These are phyloP conservation scores for Druceiella hillmani DNA, from an alignment of 2,888 invertebrate genomes.

Conservation along the genomic window DNA sequence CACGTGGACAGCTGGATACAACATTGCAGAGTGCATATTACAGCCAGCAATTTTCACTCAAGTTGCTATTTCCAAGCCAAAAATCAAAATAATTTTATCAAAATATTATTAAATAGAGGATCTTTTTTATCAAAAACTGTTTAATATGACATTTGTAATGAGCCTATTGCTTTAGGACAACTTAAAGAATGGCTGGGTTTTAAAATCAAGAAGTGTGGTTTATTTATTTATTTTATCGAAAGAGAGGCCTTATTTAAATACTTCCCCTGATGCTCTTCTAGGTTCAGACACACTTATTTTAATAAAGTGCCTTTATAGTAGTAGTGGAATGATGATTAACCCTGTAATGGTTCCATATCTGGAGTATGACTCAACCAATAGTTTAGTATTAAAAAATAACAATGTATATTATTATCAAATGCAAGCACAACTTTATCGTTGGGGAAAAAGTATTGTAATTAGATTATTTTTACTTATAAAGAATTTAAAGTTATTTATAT, in stretches of 20 bases:
- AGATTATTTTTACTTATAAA: constrained; percentile 8
- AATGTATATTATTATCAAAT: constrained; percentile 10
- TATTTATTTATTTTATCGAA: constrained; percentile 2
- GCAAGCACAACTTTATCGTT: constrained; percentile 10
- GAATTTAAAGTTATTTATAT: constrained; percentile 3
- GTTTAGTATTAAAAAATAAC: constrained; percentile 6
- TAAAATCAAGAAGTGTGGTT: constrained; percentile 8
- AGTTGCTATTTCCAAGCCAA: constrained; percentile 1
- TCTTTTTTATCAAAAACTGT: too few relatives aligned
- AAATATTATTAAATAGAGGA: too few relatives aligned
- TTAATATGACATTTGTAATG: constrained; percentile 3
- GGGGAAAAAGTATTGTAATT: too few relatives aligned
- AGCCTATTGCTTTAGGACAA: constrained; percentile 8
- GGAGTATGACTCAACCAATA: too few relatives aligned
- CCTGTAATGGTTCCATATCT: background rate
- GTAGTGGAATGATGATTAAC: constrained; percentile 2
- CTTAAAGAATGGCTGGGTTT: too few relatives aligned
- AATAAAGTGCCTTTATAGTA: constrained; percentile 8
- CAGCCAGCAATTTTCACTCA: constrained; percentile 6
- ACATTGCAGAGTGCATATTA: too few relatives aligned
- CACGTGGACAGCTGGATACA: too few relatives aligned
- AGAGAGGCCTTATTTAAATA: constrained; percentile 8
- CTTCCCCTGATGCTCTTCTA: constrained; percentile 10
- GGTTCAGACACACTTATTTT: constrained; percentile 9
- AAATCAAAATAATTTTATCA: constrained; percentile 1